These are phyloP conservation scores for Drosophila trapezifrons DNA, from an alignment of 1,140 invertebrate species.

Conservation along the genomic window DNA sequence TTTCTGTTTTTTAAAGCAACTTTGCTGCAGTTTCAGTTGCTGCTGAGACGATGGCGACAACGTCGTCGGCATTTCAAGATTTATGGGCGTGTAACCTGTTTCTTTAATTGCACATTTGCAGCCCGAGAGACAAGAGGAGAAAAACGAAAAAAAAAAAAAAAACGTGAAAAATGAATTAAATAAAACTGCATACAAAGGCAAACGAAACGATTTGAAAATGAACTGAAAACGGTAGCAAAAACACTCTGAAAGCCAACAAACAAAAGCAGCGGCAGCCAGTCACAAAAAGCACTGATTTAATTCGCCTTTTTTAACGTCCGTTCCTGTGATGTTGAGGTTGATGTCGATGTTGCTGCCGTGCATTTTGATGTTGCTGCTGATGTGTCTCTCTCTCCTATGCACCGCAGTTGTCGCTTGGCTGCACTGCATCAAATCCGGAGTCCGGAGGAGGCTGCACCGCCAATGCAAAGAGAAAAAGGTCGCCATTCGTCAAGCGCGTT, in stretches of 20 bases:
- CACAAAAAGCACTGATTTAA: slow-evolving; percentile 61
- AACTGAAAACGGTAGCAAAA: slow-evolving; percentile 78
- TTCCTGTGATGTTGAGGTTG: slow-evolving; percentile 19
- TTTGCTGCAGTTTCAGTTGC: slow-evolving; percentile 27
- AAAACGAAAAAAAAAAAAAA: slow-evolving; percentile 40
- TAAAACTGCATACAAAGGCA: slow-evolving; percentile 78
- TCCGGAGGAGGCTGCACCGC: slow-evolving; percentile 32
- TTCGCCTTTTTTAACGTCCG: slow-evolving; percentile 35
- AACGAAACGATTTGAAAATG: slow-evolving; percentile 74
- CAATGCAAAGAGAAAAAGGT: slow-evolving; percentile 57
- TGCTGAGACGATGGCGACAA: slow-evolving; percentile 47
- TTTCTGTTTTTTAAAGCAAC: slow-evolving; percentile 6
- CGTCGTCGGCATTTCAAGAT: slow-evolving; percentile 76
- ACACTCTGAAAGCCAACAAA: slow-evolving; percentile 32
- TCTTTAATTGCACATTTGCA: slow-evolving; percentile 84
- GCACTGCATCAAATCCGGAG: slow-evolving; percentile 64
- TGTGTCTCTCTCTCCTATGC: not conserved
- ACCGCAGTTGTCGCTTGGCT: slow-evolving; percentile 53
- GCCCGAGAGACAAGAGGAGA: slow-evolving; percentile 62
- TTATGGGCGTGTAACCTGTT: slow-evolving; percentile 84
- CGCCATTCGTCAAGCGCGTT: slow-evolving; percentile 32
- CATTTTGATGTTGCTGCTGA: slow-evolving; percentile 13
- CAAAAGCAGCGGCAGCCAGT: slow-evolving; percentile 30
- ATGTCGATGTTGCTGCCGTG: slow-evolving; percentile 17
- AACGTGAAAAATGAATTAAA: slow-evolving; percentile 80